Evolutionary conservation across 1,140 invertebrate species (phyloP).

Genomic region (Anthonomus grandis): DNA sequence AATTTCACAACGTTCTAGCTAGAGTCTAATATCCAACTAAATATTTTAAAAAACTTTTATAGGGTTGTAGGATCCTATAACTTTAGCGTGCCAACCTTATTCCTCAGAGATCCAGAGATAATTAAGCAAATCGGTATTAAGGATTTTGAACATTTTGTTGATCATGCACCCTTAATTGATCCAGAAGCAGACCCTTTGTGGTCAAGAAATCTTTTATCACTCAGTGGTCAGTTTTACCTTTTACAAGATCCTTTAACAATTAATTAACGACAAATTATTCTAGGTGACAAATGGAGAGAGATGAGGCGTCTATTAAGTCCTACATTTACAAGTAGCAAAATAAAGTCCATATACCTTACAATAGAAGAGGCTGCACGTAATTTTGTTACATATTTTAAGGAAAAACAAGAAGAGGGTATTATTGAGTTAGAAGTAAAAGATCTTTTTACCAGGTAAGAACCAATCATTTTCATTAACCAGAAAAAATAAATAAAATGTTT

Average conservation of each 20-base stretch:
- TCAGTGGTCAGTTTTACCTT: neutral
- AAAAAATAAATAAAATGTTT: neutral
- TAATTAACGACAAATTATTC: too few species aligned
- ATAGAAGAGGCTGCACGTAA: neutral
- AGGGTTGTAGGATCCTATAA: slow-evolving; percentile 45
- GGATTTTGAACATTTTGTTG: slow-evolving; percentile 48
- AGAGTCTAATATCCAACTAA: too few species aligned
- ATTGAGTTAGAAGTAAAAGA: too few species aligned
- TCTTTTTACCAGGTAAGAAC: too few species aligned
- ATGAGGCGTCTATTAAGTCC: neutral
- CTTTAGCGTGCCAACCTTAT: slow-evolving; percentile 51
- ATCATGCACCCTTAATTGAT: slow-evolving; percentile 33
- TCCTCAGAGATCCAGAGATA: slow-evolving; percentile 59
- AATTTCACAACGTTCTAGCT: too few species aligned
- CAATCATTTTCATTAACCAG: too few species aligned
- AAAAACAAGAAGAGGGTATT: too few species aligned
- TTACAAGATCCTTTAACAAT: too few species aligned
- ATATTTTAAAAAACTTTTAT: too few species aligned
- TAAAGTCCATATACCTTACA: neutral
- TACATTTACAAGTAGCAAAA: neutral
- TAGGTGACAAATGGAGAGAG: neutral
- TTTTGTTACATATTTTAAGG: too few species aligned
- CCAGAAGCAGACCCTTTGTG: neutral
- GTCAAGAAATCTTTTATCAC: neutral
- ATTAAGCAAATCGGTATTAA: slow-evolving; percentile 38